Conservation (phyloP, 2,797 vertebrate species). For the Sebastes vulpes region DNA sequence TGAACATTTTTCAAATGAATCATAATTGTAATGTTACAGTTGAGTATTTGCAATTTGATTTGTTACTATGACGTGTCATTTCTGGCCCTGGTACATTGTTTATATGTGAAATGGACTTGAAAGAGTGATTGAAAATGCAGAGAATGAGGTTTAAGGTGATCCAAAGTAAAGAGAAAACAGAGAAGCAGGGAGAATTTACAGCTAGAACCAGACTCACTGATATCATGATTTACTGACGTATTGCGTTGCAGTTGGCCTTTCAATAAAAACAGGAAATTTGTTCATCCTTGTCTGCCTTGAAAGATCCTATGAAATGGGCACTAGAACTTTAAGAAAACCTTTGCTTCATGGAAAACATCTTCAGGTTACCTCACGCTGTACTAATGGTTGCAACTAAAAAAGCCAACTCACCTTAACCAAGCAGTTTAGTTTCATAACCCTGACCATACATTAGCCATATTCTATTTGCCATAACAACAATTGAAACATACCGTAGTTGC, state of each 20-base stretch:
- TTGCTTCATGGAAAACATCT: slow-evolving; percentile 5
- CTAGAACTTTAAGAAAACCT: background rate
- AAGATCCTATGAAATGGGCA: background rate
- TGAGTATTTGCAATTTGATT: slow-evolving; percentile 31
- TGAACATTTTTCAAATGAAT: slow-evolving; percentile 10
- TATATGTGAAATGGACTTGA: slow-evolving; percentile 29
- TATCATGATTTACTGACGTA: slow-evolving; percentile 22
- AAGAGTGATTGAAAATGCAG: slow-evolving; percentile 28
- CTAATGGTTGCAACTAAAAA: background rate
- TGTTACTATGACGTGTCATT: slow-evolving; percentile 26
- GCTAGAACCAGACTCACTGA: background rate
- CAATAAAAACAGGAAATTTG: slow-evolving; percentile 33
- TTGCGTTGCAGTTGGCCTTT: slow-evolving; percentile 26
- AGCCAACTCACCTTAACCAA: background rate
- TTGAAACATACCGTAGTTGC: too few relatives aligned
- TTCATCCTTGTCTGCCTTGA: slow-evolving; percentile 14
- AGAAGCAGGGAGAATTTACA: background rate
- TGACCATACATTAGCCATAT: too few relatives aligned
- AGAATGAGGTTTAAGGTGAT: slow-evolving; percentile 10
- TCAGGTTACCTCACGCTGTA: background rate
- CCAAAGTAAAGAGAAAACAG: slow-evolving; percentile 42
- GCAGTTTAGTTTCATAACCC: too few relatives aligned
- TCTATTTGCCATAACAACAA: too few relatives aligned
- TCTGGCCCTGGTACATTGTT: slow-evolving; percentile 15
- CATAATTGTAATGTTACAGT: background rate